Conservation (phyloP, 30 jellyfish, hydroid and myxozoan species). For the Nemopilema nomurai region DNA sequence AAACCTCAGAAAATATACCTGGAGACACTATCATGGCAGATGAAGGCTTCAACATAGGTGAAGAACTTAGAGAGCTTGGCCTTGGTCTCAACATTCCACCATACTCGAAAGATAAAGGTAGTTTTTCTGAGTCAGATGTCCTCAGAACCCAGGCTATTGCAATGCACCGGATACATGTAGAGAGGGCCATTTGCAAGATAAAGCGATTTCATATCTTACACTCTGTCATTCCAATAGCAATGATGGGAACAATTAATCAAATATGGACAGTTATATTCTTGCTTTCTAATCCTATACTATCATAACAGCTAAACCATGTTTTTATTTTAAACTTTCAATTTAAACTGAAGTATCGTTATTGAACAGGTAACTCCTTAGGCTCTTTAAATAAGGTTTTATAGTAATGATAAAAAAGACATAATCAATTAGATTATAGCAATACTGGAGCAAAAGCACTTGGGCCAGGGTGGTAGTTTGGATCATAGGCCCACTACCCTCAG, state of each 20-base stretch:
- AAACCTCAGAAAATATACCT: background rate
- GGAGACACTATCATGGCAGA: conserved; percentile 16
- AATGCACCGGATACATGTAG: conserved; percentile 15
- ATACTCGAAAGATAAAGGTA: background rate
- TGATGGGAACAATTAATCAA: conserved; percentile 24
- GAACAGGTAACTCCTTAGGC: background rate
- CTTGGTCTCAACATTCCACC: background rate
- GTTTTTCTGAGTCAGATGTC: conserved; percentile 5
- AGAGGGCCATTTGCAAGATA: conserved; percentile 17
- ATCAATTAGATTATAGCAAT: background rate
- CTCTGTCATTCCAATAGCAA: conserved; percentile 18
- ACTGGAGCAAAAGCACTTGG: background rate
- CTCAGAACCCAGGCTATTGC: conserved; percentile 15
- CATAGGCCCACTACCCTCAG: background rate
- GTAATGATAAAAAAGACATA: background rate
- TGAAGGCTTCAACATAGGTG: conserved; percentile 2
- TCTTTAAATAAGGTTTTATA: background rate
- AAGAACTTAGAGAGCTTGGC: background rate
- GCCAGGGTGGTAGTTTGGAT: background rate
- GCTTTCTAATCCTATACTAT: conserved; percentile 17
- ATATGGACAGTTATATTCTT: conserved; percentile 19
- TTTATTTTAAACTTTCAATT: background rate
- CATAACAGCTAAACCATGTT: conserved; percentile 1
- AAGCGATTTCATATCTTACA: conserved; percentile 19
- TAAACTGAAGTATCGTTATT: background rate